Evolutionary conservation across 2,888 invertebrate species (phyloP).

Genomic region (Blastobasis adustella): DNA sequence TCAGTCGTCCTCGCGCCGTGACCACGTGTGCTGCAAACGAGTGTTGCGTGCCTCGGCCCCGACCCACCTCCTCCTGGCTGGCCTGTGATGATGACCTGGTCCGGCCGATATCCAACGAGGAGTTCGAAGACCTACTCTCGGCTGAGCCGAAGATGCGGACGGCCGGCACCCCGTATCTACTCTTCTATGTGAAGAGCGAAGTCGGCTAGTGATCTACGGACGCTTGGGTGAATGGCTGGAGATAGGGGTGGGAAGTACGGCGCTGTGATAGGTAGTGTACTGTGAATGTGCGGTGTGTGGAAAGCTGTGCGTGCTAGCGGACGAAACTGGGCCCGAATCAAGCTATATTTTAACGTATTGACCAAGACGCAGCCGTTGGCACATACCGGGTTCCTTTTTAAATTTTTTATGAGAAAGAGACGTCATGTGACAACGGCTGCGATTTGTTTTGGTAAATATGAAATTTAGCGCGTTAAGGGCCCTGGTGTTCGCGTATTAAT

Average conservation of each 20-base stretch:
- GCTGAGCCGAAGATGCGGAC: conserved; percentile 81
- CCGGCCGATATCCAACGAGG: conserved; percentile 83
- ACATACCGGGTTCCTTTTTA: no score
- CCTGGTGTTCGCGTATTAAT: no score
- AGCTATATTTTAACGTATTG: no score
- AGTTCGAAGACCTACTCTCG: conserved; percentile 85
- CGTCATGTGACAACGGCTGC: no score
- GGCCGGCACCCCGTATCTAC: conserved; percentile 89
- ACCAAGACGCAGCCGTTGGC: no score
- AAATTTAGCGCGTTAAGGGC: no score
- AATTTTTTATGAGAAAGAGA: no score
- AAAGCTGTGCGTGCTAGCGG: no score
- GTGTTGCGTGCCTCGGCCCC: conserved; percentile 69
- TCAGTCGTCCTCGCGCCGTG: conserved; percentile 37
- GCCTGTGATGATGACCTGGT: conserved; percentile 93
- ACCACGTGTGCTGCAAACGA: conserved; percentile 64
- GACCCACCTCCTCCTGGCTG: conserved; percentile 78
- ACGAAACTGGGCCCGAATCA: no score
- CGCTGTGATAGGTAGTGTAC: no score
- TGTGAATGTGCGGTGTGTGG: no score
- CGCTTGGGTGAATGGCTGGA: not conserved
- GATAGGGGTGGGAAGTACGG: not conserved
- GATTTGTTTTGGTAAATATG: no score
- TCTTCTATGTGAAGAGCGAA: conserved; percentile 85
- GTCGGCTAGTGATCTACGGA: conserved; percentile 40